A percentile compares a stretch with the other conserved stretches of the same genome.
phyloP scores from a whole-genome alignment of 2,888 invertebrate genomes.

The Slavum lentiscoides region DNA sequence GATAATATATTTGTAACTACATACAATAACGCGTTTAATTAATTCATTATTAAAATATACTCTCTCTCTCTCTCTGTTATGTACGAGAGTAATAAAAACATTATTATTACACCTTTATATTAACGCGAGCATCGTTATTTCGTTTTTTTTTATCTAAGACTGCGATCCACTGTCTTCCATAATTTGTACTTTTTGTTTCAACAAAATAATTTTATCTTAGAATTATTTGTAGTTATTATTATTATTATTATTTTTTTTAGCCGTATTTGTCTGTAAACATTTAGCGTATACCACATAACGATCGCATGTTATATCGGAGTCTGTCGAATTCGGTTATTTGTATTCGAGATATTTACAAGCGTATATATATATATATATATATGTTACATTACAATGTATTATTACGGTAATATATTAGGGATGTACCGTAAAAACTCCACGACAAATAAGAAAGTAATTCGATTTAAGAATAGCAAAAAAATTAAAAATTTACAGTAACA shows the following conservation, averaged over 20 bases:
- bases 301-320: neutral
- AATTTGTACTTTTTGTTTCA: slow-evolving; percentile 42
- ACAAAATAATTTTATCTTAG: slow-evolving; percentile 39
- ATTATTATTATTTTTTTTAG: too few relatives aligned
- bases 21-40: neutral
- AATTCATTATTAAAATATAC: slow-evolving; percentile 13
- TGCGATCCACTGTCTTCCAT: slow-evolving; percentile 44
- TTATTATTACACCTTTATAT: slow-evolving; percentile 1
- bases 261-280: too few relatives aligned
- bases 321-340: neutral
- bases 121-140: slow-evolving; percentile 9
- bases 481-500: neutral
- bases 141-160: slow-evolving; percentile 27
- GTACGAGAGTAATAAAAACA: slow-evolving; percentile 17
- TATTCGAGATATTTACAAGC: neutral
- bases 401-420: neutral
- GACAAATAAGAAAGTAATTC: neutral
- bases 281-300: too few relatives aligned
- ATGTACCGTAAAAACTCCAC: neutral
- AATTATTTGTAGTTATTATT: neutral
- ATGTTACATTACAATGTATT: neutral
- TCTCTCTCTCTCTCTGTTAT: slow-evolving; percentile 24
- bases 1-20: neutral
- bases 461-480: neutral
- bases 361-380: neutral